Percentiles rank a stretch among this genome's conserved stretches.
Evolutionary conservation across 35 echinoderm and acorn worm species (phyloP).

Genomic region (Amphiura filiformis): DNA sequence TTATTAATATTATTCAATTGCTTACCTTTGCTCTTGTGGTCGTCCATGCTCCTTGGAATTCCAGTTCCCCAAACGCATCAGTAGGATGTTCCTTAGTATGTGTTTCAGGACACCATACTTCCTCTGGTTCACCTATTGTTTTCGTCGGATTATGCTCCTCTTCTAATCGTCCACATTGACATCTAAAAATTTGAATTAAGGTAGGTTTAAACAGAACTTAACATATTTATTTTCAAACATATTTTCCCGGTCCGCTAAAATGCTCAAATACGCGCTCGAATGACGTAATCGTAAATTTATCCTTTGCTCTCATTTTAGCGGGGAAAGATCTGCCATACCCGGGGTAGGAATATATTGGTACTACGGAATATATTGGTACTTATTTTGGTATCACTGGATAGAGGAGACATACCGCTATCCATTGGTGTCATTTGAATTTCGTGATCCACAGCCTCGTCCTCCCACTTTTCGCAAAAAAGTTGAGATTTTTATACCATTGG

Average conservation of each 20-base stretch:
- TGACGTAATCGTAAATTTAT: not conserved
- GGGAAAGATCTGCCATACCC: too few species aligned
- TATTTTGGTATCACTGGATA: too few species aligned
- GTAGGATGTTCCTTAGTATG: constrained; percentile 46
- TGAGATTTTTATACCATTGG: too few species aligned
- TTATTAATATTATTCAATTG: too few species aligned
- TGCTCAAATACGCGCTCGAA: not conserved
- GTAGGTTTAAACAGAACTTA: not conserved
- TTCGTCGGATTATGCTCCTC: constrained; percentile 35
- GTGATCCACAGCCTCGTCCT: too few species aligned
- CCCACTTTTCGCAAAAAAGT: too few species aligned
- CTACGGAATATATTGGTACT: too few species aligned
- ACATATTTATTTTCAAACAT: not conserved
- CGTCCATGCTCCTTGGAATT: constrained; percentile 77
- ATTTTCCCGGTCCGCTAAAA: not conserved
- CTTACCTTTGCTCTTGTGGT: constrained; percentile 73
- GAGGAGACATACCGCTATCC: too few species aligned
- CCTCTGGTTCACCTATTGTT: not conserved
- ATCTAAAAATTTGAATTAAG: too few species aligned
- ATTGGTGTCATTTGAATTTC: too few species aligned
- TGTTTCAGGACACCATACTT: constrained; percentile 57
- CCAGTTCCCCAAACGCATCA: constrained; percentile 84
- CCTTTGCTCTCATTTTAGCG: too few species aligned
- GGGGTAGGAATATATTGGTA: too few species aligned
- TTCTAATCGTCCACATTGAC: constrained; percentile 44